These are phyloP conservation scores for Teleogryllus oceanicus DNA, from an alignment of 2,888 invertebrate species.

Conservation along the genomic window DNA sequence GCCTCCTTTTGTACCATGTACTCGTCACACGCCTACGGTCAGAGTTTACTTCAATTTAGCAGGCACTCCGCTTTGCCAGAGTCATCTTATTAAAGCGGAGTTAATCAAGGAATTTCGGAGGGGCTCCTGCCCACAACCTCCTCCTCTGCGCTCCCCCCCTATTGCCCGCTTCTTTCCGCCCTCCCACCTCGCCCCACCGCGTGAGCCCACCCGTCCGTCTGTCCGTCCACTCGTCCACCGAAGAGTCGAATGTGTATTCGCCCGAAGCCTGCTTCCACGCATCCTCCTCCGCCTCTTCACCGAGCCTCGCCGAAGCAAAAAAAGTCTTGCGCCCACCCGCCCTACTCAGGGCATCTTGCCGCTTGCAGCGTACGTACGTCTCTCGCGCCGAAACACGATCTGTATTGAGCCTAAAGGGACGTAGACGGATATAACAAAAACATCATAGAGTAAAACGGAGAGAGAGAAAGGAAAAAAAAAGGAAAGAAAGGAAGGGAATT, in stretches of 20 bases:
- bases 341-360: too few relatives aligned
- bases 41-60: background rate
- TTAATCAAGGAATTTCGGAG: background rate
- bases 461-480: slow-evolving; percentile 22
- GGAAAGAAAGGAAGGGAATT: slow-evolving; percentile 32
- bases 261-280: too few relatives aligned
- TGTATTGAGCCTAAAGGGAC: slow-evolving; percentile 31
- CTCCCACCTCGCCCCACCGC: background rate
- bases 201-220: background rate
- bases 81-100: background rate
- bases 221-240: background rate
- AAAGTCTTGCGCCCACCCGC: too few relatives aligned
- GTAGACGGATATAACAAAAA: slow-evolving; percentile 33
- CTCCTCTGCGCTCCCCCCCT: background rate
- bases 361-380: too few relatives aligned
- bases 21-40: too few relatives aligned
- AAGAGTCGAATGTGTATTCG: background rate
- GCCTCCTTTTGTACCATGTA: too few relatives aligned
- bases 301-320: too few relatives aligned
- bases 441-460: slow-evolving; percentile 23
- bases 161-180: background rate
- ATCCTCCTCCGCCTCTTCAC: too few relatives aligned
- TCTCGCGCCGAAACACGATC: too few relatives aligned
- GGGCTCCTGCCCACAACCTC: too few relatives aligned
- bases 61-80: background rate